phyloP scores from a whole-genome alignment of 2,797 vertebrate genomes.

The Aplochiton taeniatus region DNA sequence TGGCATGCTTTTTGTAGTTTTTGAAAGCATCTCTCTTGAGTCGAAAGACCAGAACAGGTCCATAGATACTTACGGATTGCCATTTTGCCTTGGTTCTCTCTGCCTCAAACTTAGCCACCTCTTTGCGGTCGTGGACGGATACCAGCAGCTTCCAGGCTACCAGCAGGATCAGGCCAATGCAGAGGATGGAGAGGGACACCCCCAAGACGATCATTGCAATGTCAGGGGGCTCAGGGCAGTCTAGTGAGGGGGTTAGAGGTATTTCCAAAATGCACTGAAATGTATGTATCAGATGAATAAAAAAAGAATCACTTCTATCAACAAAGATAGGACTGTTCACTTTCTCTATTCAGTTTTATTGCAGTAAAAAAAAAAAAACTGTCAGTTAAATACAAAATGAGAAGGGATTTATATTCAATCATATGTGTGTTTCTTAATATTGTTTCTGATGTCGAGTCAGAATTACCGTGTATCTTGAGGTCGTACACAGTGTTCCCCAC shows the following conservation, averaged over 20 bases:
- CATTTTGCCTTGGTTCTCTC: slow-evolving; percentile 93
- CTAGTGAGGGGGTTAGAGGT: slow-evolving; percentile 62
- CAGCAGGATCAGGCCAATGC: slow-evolving; percentile 86
- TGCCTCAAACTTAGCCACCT: slow-evolving; percentile 96
- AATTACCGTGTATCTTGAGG: slow-evolving; percentile 82
- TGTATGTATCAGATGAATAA: no score
- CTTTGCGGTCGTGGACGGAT: slow-evolving; percentile 92
- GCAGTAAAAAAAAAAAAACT: no score
- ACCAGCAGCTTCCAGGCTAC: slow-evolving; percentile 93
- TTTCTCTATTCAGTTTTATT: no score
- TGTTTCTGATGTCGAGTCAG: neutral
- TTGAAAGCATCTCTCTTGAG: no score
- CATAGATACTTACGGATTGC: slow-evolving; percentile 83
- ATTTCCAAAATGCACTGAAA: neutral
- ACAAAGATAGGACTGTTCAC: no score
- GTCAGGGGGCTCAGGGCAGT: slow-evolving; percentile 86
- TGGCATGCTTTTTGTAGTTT: no score
- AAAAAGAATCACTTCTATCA: no score
- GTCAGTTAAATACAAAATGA: neutral
- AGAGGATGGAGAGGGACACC: slow-evolving; percentile 87
- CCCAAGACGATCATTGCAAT: slow-evolving; percentile 89
- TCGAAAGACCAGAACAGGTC: no score
- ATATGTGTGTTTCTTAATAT: neutral
- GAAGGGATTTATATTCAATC: neutral
- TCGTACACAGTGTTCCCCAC: slow-evolving; percentile 81